These are phyloP conservation scores for Dromius quadrimaculatus DNA, from an alignment of 2,888 invertebrate species.

Conservation along the genomic window DNA sequence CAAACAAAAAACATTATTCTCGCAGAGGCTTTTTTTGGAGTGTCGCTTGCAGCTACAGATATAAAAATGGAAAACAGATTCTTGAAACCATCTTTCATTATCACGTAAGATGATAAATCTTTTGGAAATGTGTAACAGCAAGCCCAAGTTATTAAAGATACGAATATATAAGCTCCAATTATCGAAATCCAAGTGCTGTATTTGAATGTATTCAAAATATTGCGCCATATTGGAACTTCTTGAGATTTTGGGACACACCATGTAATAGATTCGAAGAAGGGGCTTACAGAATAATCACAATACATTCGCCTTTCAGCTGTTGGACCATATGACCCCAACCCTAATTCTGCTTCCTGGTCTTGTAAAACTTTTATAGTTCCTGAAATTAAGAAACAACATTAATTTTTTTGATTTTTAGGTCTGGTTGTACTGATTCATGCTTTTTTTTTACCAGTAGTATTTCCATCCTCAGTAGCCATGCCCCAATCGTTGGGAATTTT, in stretches of 20 bases:
- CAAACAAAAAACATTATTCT: slow-evolving; percentile 58
- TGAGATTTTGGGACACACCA: slow-evolving; percentile 63
- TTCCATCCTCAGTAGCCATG: slow-evolving; percentile 57
- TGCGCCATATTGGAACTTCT: slow-evolving; percentile 59
- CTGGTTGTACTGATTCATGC: too few species aligned
- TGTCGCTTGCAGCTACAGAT: slow-evolving; percentile 55
- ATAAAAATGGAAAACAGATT: slow-evolving; percentile 55
- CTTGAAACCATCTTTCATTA: slow-evolving; percentile 52
- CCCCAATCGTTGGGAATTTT: slow-evolving; percentile 57
- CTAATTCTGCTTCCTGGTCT: slow-evolving; percentile 59
- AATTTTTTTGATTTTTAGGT: too few species aligned
- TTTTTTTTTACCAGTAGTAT: too few species aligned
- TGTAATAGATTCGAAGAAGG: slow-evolving; percentile 60
- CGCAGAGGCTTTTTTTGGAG: slow-evolving; percentile 56
- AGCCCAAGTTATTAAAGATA: slow-evolving; percentile 52
- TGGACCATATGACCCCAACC: slow-evolving; percentile 61
- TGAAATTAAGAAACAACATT: too few species aligned
- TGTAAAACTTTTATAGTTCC: slow-evolving; percentile 59
- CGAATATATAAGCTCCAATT: slow-evolving; percentile 61
- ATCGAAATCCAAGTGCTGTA: slow-evolving; percentile 67
- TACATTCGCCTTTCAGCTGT: slow-evolving; percentile 57
- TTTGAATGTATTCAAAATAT: slow-evolving; percentile 68
- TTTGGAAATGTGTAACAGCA: slow-evolving; percentile 26
- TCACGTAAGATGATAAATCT: slow-evolving; percentile 52
- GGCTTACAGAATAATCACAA: slow-evolving; percentile 61